Base-by-base conservation (phyloP, 2,888 invertebrate species). In the Andrena camellia region DNA sequence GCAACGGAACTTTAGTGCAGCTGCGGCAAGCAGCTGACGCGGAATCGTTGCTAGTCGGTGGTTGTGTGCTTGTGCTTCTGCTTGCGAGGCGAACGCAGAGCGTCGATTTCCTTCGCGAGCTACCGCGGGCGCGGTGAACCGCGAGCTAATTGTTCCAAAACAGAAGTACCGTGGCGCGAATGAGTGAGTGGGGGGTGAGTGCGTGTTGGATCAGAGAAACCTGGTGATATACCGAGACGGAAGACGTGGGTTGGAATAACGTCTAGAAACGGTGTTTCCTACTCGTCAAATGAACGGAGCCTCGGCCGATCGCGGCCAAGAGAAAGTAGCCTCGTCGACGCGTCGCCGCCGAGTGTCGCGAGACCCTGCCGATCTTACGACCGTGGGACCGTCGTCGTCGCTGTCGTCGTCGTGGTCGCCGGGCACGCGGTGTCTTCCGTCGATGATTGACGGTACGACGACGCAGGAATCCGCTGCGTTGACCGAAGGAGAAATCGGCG, bases 11-110 rank as follows among this genome's bases (percentile, higher is more conserved):
- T 90, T 90, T 90, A 92, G 92, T 93, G 92, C 93, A 92, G 92
- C 92, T 91, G 92, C 92, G 90, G 88, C 92, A 85, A 92, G 93
- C 93, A 92, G 93, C 92, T 93, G 92, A 92, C 92, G 93, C 92
- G 92, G 91, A 86, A 83, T 88, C 81, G 77, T 88, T 68, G n/a
- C 33, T 79, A 74, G 29, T 78, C 13, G 48, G 74, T 64, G 72
- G 73, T 70, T 29, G 64, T 29, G 64, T 31, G n/a, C 33, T 48
- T 81, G 42, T 26, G 52, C n/a, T 20, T 52, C 2, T 20, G n/a
- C 52, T 52, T 2, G 50, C 62, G 33, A 35, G 13, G 35, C 13
- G 13, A 8, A 0, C 60, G 26, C 23, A 7, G 20, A 35, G 35
- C 7, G n/a, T 23, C 62, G n/a, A 10, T 29, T 20, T 7, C 29